Percentiles rank a stretch among this genome's conserved stretches.
phyloP scores from a whole-genome alignment of 2,888 invertebrate species.

The Dastarcus helophoroides region DNA sequence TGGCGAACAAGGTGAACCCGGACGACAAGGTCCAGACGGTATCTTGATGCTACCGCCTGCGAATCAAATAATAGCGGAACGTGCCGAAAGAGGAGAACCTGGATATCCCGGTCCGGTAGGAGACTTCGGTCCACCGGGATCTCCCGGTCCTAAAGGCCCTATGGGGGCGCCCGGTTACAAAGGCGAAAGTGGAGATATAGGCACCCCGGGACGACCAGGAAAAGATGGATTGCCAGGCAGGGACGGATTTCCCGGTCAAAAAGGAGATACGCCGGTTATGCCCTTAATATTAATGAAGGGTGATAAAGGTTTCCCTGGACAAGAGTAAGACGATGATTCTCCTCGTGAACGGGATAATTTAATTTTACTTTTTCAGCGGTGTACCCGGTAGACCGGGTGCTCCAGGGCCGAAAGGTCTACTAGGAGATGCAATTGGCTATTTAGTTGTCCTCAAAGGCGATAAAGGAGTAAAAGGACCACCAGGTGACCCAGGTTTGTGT shows the following conservation, averaged over 20 bases:
- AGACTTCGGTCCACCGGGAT: constrained; percentile 43
- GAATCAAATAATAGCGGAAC: constrained; percentile 15
- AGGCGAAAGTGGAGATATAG: constrained; percentile 41
- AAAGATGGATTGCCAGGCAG: constrained; percentile 32
- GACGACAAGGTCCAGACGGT: constrained; percentile 26
- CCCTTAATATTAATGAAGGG: constrained; percentile 32
- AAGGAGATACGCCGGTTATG: constrained; percentile 46
- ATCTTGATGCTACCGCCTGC: constrained; percentile 19
- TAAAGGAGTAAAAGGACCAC: constrained; percentile 1
- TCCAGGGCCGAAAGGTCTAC: constrained; percentile 24
- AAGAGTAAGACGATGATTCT: too few species aligned
- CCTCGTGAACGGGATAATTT: too few species aligned
- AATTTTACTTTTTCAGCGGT: too few species aligned
- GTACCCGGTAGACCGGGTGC: constrained; percentile 37
- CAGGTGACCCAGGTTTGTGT: neutral
- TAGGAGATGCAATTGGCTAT: constrained; percentile 2
- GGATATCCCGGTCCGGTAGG: constrained; percentile 53
- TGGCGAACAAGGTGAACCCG: constrained; percentile 37
- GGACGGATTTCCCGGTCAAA: constrained; percentile 36
- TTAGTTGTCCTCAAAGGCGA: too few species aligned
- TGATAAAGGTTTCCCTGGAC: constrained; percentile 36
- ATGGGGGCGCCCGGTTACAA: constrained; percentile 29
- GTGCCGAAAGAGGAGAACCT: constrained; percentile 37
- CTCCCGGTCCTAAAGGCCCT: constrained; percentile 41
- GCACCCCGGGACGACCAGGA: constrained; percentile 28